Percentiles rank a stretch among this genome's conserved stretches.
phyloP scores from a whole-genome alignment of 2,113 vertebrate species.

The Bos javanicus region DNA sequence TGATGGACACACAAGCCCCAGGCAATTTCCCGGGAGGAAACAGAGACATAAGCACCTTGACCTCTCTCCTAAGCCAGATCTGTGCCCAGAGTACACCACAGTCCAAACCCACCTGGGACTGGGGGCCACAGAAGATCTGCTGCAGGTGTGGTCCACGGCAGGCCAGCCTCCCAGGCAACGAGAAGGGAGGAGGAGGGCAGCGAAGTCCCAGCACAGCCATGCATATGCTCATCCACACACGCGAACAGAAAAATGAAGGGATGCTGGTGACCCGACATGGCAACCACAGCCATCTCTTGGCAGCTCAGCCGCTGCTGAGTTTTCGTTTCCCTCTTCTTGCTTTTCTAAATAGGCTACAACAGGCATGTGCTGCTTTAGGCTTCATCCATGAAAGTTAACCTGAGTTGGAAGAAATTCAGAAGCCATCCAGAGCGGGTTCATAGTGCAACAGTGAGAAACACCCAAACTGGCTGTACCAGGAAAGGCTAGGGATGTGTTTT shows the following conservation, averaged over 20 bases:
- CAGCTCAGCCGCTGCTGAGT: background rate
- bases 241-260: background rate
- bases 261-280: no score
- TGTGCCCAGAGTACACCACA: background rate
- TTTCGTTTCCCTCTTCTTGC: background rate
- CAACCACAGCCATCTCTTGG: background rate
- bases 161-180: background rate
- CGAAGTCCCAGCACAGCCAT: accelerated
- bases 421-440: background rate
- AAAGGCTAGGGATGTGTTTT: background rate
- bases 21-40: background rate
- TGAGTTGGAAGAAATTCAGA: background rate
- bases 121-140: background rate
- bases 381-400: background rate
- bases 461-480: background rate
- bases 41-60: background rate
- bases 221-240: accelerated
- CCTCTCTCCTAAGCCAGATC: background rate
- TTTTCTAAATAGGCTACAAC: background rate
- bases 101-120: background rate
- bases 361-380: background rate
- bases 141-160: background rate
- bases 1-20: background rate
- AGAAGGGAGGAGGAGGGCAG: background rate
- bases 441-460: background rate